Conservation (phyloP, 2,113 vertebrate species). For the Pelobates fuscus region DNA sequence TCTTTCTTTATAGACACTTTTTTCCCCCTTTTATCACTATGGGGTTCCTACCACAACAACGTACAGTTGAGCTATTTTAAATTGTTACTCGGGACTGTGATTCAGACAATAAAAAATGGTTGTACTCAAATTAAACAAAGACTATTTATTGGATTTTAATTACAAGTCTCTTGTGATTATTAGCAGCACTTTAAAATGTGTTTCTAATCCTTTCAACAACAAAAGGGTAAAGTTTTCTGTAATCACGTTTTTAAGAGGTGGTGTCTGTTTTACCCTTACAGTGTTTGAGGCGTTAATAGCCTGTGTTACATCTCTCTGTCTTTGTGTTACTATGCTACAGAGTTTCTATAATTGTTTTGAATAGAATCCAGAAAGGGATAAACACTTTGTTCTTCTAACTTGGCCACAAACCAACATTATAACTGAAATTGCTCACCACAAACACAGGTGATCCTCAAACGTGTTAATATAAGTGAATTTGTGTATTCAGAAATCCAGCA, state of each 20-base stretch:
- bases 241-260: constrained; percentile 22
- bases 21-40: no score
- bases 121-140: no score
- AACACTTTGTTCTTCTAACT: constrained; percentile 41
- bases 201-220: constrained; percentile 29
- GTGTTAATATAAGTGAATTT: constrained; percentile 38
- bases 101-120: no score
- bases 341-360: constrained; percentile 44
- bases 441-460: constrained; percentile 41
- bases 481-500: constrained; percentile 33
- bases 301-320: constrained; percentile 25
- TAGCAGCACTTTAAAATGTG: constrained; percentile 13
- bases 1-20: no score
- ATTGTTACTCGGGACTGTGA: no score
- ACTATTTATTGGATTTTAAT: neutral
- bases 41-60: no score
- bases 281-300: constrained; percentile 38
- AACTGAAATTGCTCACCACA: constrained; percentile 40
- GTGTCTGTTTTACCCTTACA: constrained; percentile 15
- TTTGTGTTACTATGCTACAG: constrained; percentile 40
- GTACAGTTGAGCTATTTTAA: no score
- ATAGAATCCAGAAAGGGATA: constrained; percentile 38
- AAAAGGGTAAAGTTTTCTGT: constrained; percentile 30
- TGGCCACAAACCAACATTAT: constrained; percentile 36
- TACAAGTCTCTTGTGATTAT: neutral